These are phyloP conservation scores for Styela clava DNA, from an alignment of 23 tunicate species.

Conservation along the genomic window DNA sequence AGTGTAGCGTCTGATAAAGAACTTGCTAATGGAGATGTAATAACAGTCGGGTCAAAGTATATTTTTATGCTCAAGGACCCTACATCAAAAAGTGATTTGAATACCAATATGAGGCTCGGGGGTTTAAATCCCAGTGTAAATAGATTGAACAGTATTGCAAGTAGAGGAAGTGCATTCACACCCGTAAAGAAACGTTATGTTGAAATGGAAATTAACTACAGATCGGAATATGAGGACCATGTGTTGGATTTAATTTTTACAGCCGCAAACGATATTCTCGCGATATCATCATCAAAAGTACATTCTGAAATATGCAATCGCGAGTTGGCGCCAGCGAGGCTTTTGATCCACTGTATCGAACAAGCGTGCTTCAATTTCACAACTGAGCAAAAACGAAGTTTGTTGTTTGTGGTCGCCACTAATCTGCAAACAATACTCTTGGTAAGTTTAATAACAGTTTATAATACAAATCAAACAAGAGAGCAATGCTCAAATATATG, in stretches of 20 bases:
- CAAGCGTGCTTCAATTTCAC: slow-evolving; percentile 73
- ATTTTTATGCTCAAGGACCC: slow-evolving; percentile 90
- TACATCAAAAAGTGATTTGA: slow-evolving; percentile 41
- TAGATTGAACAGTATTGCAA: slow-evolving; percentile 19
- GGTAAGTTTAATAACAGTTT: slow-evolving; percentile 39
- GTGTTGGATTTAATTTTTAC: slow-evolving; percentile 49
- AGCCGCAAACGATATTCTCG: slow-evolving; percentile 15
- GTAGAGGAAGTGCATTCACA: slow-evolving; percentile 23
- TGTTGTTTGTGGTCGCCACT: slow-evolving; percentile 64
- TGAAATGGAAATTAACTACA: slow-evolving; percentile 40
- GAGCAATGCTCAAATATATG: too few relatives aligned
- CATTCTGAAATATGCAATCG: slow-evolving; percentile 7
- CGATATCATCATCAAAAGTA: slow-evolving; percentile 3
- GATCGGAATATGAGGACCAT: slow-evolving; percentile 37
- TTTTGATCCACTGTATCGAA: slow-evolving; percentile 56
- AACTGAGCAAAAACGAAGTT: slow-evolving; percentile 39
- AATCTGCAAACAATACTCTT: slow-evolving; percentile 57
- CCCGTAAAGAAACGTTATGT: slow-evolving; percentile 34
- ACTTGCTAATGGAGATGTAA: slow-evolving; percentile 65
- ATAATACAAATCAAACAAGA: too few relatives aligned
- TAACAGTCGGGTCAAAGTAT: slow-evolving; percentile 59
- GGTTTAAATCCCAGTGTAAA: not conserved
- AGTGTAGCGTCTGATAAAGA: slow-evolving; percentile 38
- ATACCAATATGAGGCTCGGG: slow-evolving; percentile 26
- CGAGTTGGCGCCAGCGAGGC: slow-evolving; percentile 52